Conservation (phyloP, 2,888 invertebrate genomes). For the Apodemia duryi region DNA sequence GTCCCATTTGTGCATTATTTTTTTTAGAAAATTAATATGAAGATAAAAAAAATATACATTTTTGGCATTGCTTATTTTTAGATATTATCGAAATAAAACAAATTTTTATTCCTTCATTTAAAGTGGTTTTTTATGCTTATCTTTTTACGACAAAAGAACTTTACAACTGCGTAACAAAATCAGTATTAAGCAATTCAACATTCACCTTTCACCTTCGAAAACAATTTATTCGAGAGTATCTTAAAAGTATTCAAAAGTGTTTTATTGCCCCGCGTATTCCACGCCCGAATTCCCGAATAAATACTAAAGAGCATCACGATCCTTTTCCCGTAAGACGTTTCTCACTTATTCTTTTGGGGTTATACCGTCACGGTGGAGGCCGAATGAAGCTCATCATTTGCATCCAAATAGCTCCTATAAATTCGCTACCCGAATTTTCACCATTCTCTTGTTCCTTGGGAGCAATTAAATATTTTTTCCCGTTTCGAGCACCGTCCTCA, state of each 20-base stretch:
- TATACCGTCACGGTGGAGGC: constrained; percentile 57
- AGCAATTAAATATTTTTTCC: constrained; percentile 76
- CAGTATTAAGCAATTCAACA: constrained; percentile 19
- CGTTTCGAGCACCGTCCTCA: constrained; percentile 48
- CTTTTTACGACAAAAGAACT: neutral
- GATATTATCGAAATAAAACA: no score
- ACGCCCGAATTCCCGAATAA: constrained; percentile 54
- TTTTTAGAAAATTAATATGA: no score
- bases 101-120: neutral
- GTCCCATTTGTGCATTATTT: no score
- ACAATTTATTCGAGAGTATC: constrained; percentile 33
- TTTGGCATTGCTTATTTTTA: no score
- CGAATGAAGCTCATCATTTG: constrained; percentile 73
- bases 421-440: constrained; percentile 76
- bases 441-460: constrained; percentile 72
- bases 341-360: constrained; percentile 74
- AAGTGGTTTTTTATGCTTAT: neutral
- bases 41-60: no score
- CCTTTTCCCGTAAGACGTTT: constrained; percentile 66
- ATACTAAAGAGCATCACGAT: constrained; percentile 61
- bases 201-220: constrained; percentile 25
- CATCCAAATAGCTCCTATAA: constrained; percentile 78
- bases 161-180: neutral
- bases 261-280: constrained; percentile 39
- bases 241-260: constrained; percentile 36